Percentiles rank a stretch among this genome's conserved stretches.
Conservation (phyloP, 2,888 invertebrate species). For the Caenorhabditis virilis region DNA sequence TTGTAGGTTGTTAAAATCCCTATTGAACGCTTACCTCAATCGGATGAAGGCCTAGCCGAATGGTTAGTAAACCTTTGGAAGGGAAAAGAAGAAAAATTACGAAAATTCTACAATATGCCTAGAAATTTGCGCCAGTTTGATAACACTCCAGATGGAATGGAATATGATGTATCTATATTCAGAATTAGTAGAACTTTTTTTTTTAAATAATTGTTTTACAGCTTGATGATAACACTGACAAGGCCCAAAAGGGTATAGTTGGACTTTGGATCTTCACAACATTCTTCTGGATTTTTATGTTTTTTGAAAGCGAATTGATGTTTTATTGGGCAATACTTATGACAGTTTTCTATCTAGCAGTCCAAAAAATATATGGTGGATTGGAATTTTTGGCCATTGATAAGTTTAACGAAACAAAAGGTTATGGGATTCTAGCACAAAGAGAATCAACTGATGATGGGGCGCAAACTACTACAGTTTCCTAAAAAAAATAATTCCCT, state of each 20-base stretch:
- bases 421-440: constrained; percentile 16
- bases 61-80: constrained; percentile 70
- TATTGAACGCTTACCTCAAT: constrained; percentile 57
- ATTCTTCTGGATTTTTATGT: constrained; percentile 56
- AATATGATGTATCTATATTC: constrained; percentile 16
- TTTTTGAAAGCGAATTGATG: constrained; percentile 43
- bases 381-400: constrained; percentile 57
- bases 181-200: neutral
- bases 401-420: constrained; percentile 29
- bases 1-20: constrained; percentile 52
- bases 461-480: neutral
- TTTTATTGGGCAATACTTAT: constrained; percentile 41
- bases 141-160: constrained; percentile 22
- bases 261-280: constrained; percentile 58
- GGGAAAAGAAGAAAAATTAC: constrained; percentile 69
- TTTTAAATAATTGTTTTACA: neutral
- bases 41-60: constrained; percentile 62
- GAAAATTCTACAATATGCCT: constrained; percentile 41
- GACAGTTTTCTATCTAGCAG: constrained; percentile 28
- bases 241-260: constrained; percentile 47
- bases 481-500: neutral
- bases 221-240: constrained; percentile 29
- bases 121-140: constrained; percentile 31
- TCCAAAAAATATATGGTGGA: constrained; percentile 55
- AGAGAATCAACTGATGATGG: too few species aligned